Evolutionary conservation across 2,888 invertebrate genomes (phyloP).

Genomic region (Macrophya alboannulata): DNA sequence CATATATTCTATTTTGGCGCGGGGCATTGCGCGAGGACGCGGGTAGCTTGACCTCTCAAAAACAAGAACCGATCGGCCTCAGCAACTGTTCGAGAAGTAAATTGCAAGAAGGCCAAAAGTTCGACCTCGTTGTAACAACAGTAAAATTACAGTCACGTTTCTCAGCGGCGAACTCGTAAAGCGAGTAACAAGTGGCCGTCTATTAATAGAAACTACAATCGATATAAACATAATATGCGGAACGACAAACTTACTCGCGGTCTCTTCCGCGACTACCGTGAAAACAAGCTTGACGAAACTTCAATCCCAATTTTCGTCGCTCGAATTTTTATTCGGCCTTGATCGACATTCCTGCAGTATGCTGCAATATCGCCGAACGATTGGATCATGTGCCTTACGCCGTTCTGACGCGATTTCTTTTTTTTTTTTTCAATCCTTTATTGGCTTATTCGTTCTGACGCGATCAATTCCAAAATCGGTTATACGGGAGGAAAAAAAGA

Average conservation of each 20-base stretch:
- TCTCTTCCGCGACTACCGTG: neutral
- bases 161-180: neutral
- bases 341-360: neutral
- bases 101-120: constrained; percentile 42
- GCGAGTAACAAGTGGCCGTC: neutral
- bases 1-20: neutral
- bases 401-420: neutral
- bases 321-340: constrained; percentile 23
- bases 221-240: constrained; percentile 13
- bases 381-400: neutral
- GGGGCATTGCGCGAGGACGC: neutral
- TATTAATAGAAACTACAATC: constrained; percentile 43
- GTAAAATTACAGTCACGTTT: constrained; percentile 24
- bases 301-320: constrained; percentile 22
- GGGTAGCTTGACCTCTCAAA: constrained; percentile 16
- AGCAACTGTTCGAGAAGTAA: neutral
- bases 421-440: no score
- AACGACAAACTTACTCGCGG: neutral
- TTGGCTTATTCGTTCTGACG: neutral
- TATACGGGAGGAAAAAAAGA: neutral
- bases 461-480: neutral
- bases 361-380: neutral
- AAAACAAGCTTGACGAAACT: constrained; percentile 33
- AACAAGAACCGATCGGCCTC: neutral
- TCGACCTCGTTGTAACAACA: constrained; percentile 16